Conservation (phyloP, 2,113 vertebrate genomes). For the Gymnogyps californianus region DNA sequence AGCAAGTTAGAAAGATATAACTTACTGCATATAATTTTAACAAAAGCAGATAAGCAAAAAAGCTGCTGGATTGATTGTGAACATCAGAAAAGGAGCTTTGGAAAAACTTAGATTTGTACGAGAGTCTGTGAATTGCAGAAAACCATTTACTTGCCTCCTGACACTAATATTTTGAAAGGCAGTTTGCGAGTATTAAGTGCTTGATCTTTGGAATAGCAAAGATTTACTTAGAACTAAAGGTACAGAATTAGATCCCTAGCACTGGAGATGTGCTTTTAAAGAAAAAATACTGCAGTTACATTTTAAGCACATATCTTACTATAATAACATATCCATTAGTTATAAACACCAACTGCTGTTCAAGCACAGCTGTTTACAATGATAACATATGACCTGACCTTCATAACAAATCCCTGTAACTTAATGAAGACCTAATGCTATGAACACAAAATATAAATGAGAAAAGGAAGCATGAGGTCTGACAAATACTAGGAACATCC, state of each 20-base stretch:
- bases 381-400: not conserved
- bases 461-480: not conserved
- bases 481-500: not conserved
- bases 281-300: not conserved
- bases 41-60: not conserved
- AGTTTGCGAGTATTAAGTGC: not conserved
- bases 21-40: not conserved
- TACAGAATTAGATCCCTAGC: not conserved
- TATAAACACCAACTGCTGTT: not conserved
- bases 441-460: not conserved
- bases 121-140: not conserved
- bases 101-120: not conserved
- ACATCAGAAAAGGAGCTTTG: not conserved
- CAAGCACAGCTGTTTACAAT: not conserved
- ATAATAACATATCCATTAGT: not conserved
- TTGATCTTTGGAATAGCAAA: not conserved
- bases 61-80: not conserved
- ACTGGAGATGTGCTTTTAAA: not conserved
- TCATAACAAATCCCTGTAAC: not conserved
- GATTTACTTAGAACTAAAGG: not conserved
- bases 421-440: not conserved
- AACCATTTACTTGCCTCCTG: not conserved
- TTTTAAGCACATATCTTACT: not conserved
- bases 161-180: constrained; percentile 25
- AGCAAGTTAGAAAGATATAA: not conserved